Evolutionary conservation across 2,797 vertebrate genomes (phyloP).

Genomic region (Phoxinus dragarum): DNA sequence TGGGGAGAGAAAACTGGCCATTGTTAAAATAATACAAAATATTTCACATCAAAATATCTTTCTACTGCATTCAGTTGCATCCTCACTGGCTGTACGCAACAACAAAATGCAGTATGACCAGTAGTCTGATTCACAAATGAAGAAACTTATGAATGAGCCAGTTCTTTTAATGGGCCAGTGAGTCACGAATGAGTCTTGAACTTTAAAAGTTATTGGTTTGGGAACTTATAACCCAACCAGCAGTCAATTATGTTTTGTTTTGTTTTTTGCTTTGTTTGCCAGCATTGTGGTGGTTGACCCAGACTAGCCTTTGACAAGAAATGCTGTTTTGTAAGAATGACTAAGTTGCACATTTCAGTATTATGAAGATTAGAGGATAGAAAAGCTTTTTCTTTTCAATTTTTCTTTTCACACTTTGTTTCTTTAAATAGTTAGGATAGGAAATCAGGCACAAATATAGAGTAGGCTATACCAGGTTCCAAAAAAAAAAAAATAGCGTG

Average conservation of each 20-base stretch:
- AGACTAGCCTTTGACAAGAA: neutral
- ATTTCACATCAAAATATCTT: conserved; percentile 1
- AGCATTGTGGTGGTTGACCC: neutral
- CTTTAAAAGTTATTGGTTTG: conserved; percentile 10
- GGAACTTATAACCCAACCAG: conserved; percentile 19
- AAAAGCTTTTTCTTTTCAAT: neutral
- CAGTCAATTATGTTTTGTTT: neutral
- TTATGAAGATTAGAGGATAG: neutral
- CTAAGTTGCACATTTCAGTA: neutral
- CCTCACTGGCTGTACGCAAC: neutral
- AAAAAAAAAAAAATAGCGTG: neutral
- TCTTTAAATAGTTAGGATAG: neutral
- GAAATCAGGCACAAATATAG: too few species aligned
- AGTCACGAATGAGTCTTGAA: conserved; percentile 9
- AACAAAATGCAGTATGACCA: neutral
- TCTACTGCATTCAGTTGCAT: conserved; percentile 3
- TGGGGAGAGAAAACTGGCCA: neutral
- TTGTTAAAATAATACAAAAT: neutral
- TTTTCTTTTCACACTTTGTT: neutral
- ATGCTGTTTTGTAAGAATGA: conserved; percentile 4
- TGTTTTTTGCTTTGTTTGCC: conserved; percentile 8
- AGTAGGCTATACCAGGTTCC: neutral
- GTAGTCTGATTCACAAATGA: conserved; percentile 2
- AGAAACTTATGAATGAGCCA: neutral
- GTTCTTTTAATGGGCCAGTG: conserved; percentile 3